Conservation (phyloP, 2,888 invertebrate species). For the Celastrina argiolus region DNA sequence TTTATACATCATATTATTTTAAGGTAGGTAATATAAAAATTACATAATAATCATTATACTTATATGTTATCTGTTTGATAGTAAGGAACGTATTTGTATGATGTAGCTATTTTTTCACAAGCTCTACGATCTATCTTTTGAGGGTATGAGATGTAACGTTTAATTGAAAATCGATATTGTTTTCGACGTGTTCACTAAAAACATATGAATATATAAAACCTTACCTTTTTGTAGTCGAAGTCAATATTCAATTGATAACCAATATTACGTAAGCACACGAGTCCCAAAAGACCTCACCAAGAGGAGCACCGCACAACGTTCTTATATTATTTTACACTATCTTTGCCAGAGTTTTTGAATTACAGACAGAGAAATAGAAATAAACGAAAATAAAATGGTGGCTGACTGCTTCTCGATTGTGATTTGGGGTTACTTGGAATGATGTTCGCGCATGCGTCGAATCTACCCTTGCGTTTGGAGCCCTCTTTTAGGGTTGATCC, state of each 20-base stretch:
- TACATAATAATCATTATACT: not conserved
- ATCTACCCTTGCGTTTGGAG: conserved; percentile 50
- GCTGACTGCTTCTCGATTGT: conserved; percentile 40
- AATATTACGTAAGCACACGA: conserved; percentile 47
- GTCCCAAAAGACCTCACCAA: conserved; percentile 23
- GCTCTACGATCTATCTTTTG: not conserved
- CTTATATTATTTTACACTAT: not conserved
- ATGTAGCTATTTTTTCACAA: not conserved
- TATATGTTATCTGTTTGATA: not conserved
- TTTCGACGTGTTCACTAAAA: conserved; percentile 4
- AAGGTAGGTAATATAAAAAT: not conserved
- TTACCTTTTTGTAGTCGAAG: conserved; percentile 39
- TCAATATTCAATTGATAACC: conserved; percentile 37
- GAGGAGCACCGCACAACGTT: not conserved
- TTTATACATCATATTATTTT: not conserved
- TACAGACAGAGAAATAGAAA: conserved; percentile 42
- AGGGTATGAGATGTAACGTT: not conserved
- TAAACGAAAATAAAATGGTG: conserved; percentile 66
- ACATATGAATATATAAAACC: conserved; percentile 24
- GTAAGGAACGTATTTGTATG: not conserved
- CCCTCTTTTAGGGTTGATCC: conserved; percentile 27
- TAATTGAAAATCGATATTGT: conserved; percentile 20
- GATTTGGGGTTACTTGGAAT: conserved; percentile 51
- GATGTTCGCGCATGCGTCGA: conserved; percentile 54
- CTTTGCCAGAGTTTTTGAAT: conserved; percentile 2